Conservation (phyloP, 2,113 vertebrate genomes). For the Labeo catla region DNA sequence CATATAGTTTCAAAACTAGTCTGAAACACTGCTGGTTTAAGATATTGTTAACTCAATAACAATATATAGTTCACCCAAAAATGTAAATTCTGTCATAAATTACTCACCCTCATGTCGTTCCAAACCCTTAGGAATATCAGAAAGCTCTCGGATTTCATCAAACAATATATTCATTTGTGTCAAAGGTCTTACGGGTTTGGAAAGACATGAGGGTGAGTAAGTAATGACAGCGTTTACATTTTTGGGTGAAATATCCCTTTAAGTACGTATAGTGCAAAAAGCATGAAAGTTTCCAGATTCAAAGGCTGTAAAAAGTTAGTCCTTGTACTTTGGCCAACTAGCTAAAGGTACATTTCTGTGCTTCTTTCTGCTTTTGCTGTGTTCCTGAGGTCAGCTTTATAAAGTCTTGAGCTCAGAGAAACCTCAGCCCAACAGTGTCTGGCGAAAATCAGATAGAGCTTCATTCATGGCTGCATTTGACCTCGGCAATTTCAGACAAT, state of each 20-base stretch:
- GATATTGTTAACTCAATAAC: too few relatives aligned
- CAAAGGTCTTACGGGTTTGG: too few relatives aligned
- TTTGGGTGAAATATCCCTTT: too few relatives aligned
- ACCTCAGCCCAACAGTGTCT: not conserved
- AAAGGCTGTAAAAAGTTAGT: not conserved
- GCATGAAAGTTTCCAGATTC: not conserved
- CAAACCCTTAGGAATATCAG: too few relatives aligned
- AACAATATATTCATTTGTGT: too few relatives aligned
- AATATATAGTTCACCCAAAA: too few relatives aligned
- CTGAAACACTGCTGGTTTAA: not conserved
- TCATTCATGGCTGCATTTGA: slow-evolving; percentile 30
- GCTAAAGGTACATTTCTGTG: not conserved
- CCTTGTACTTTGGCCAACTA: not conserved
- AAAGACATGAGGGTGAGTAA: too few relatives aligned
- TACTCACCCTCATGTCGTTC: too few relatives aligned
- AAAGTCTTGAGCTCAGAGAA: not conserved
- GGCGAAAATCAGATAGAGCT: slow-evolving; percentile 27
- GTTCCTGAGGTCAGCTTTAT: not conserved
- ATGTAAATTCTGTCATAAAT: too few relatives aligned
- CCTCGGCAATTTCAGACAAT: slow-evolving; percentile 38
- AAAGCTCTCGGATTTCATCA: too few relatives aligned
- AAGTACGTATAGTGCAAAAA: not conserved
- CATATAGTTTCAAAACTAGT: not conserved
- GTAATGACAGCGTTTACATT: too few relatives aligned
- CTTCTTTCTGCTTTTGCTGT: not conserved